Base-by-base conservation (phyloP, 1,140 invertebrate genomes). In the Sitobion miscanthi region DNA sequence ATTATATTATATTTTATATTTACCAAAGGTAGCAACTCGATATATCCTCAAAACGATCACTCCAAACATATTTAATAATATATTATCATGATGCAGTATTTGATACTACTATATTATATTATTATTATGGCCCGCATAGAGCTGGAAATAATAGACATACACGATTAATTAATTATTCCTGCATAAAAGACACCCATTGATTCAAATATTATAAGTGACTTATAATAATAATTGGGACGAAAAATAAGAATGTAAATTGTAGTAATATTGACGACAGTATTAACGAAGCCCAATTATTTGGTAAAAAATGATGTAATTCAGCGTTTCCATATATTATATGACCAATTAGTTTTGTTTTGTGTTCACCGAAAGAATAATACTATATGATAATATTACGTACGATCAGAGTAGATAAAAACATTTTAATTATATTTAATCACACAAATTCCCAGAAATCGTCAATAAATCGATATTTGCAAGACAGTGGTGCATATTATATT, bases 71-170 rank as follows among this genome's bases (percentile, higher is more conserved):
- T 17, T 52, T 3, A 38, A 38, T 47, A 47, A 47, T 20, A 20
- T 62, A 62, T 69, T 69, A 69, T 69, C 14, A n/a, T 17, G n/a
- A n/a, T n/a, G 11, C 62, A 77, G 30, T 17, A 77, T 77, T 77
- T 77, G 30, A 77, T n/a, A 77, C n/a, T 77, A 6, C 1, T n/a
- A 77, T 3, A 77, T 77, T 77, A 77, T n/a, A 77, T 69, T 69
- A 77, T 77, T 77, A n/a, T 77, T n/a, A 77, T n/a, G 30, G 17
- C 14, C n/a, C 14, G 4, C n/a, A 17, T 17, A 4, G 30, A 14
- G 0, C 62, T n/a, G 14, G 6, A 0, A 77, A n/a, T n/a, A 6
- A n/a, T 77, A 11, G 1, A 17, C 4, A 4, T n/a, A 5, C 4
- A 17, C 62, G n/a, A 69, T 77, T 35, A 77, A 14, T 69, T n/a